These are phyloP conservation scores for Passerculus sandwichensis DNA, from an alignment of 2,797 vertebrate species.

Conservation along the genomic window DNA sequence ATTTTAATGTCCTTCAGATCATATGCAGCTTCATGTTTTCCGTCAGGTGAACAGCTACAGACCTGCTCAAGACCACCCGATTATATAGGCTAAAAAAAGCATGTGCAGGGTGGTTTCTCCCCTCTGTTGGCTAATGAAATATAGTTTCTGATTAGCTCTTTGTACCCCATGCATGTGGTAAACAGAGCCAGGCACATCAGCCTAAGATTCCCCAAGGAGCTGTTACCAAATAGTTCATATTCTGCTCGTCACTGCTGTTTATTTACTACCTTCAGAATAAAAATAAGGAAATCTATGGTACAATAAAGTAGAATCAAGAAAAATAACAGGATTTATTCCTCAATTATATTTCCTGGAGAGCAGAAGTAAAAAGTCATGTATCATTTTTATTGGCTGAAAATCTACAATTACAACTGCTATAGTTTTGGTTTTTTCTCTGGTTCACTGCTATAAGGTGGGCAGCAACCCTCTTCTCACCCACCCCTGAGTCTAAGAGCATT, in stretches of 20 bases:
- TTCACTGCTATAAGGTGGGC: neutral
- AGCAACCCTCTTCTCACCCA: neutral
- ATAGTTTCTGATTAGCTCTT: constrained; percentile 9
- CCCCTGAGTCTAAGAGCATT: neutral
- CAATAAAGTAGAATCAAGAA: constrained; percentile 6
- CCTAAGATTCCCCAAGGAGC: constrained; percentile 19
- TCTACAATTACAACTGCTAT: constrained; percentile 6
- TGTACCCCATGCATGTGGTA: neutral
- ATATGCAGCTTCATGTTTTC: neutral
- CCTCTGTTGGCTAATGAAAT: constrained; percentile 11
- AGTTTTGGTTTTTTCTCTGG: neutral
- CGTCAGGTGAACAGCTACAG: neutral
- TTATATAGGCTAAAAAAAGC: neutral
- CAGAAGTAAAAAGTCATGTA: neutral
- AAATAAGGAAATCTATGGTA: constrained; percentile 2
- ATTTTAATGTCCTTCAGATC: neutral
- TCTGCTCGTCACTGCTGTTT: constrained; percentile 50
- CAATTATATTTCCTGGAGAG: constrained; percentile 47
- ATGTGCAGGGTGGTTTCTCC: neutral
- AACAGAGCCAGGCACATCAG: constrained; percentile 28
- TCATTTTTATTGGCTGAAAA: constrained; percentile 43
- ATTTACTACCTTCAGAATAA: constrained; percentile 53
- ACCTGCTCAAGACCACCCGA: neutral
- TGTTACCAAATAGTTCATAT: constrained; percentile 41
- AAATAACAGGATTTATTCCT: constrained; percentile 48